Evolutionary conservation across 2,888 invertebrate genomes (phyloP), one percentile per base, ranked within the genome.

Genomic region (Panopea generosa): DNA sequence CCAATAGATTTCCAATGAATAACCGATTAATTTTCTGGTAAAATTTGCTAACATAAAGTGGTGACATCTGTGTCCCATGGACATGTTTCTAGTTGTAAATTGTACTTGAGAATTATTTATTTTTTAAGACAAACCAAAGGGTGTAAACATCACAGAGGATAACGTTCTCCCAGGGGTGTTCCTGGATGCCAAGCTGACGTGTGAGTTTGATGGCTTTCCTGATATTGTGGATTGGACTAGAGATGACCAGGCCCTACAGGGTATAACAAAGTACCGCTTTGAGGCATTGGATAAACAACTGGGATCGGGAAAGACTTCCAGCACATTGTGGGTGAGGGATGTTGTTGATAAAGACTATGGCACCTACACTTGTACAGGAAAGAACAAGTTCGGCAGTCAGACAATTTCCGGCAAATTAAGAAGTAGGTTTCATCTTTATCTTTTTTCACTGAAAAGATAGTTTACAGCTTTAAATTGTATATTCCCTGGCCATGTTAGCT

Each of bases 341-440:
- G 78, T 82, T 14, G 55, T 40, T 0, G 56, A 55, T 1, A 61
- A 50, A 9, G 80, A 76, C 60, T 82, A 65, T 70, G 80, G 76
- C 7, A 61, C 29, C 1, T 84, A 84, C 52, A 62, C 69, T 0
- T 84, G 84, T 72, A 68, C 56, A n/a, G 84, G 77, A 1, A 45
- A 47, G 7, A 84, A 84, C 52, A 68, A 72, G 33, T 82, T 74
- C 74, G 84, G 84, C 27, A 56, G 40, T n/a, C 65, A 59, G 56
- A 47, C 47, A n/a, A 70, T 62, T 11, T 76, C 75, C 14, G 72
- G 62, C 26, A 56, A 22, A 45, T 38, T 73, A 47, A 59, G 55
- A 52, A 67, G 84, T 77, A 70, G 63, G 72, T 75, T 43, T 62
- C 49, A 20, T 52, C n/a, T n/a, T n/a, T n/a, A n/a, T n/a, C n/a